Conservation (phyloP, 30 jellyfish, hydroid and myxozoan genomes). For the Catostylus mosaicus region DNA sequence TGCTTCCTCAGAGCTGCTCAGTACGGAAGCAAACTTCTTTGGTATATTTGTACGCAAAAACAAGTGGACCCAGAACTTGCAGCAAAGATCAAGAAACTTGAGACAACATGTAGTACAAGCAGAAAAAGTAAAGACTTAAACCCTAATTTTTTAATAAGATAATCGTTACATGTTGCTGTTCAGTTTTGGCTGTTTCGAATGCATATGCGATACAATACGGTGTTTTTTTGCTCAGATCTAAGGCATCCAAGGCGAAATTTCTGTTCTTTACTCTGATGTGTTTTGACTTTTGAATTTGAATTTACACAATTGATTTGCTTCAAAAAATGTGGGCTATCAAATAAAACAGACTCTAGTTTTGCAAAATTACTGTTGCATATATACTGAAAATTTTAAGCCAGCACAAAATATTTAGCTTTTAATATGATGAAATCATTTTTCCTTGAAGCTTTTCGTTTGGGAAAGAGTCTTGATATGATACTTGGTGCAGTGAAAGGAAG, state of each 20-base stretch:
- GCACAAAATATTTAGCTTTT: background rate
- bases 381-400: background rate
- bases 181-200: too few relatives aligned
- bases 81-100: conserved; percentile 71
- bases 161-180: too few relatives aligned
- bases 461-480: conserved; percentile 87
- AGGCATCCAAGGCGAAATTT: too few relatives aligned
- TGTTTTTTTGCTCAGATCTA: too few relatives aligned
- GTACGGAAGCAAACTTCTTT: conserved; percentile 77
- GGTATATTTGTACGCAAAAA: conserved; percentile 55
- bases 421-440: background rate
- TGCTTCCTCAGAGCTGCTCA: conserved; percentile 71
- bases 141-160: too few relatives aligned
- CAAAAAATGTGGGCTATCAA: too few relatives aligned
- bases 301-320: too few relatives aligned
- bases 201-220: too few relatives aligned
- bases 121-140: conserved; percentile 67
- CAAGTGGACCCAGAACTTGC: conserved; percentile 50
- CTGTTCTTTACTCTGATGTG: too few relatives aligned
- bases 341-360: background rate
- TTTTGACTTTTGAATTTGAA: too few relatives aligned
- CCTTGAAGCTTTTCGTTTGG: conserved; percentile 87
- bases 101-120: conserved; percentile 81
- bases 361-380: background rate
- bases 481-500: conserved; percentile 82